Percentiles rank a stretch among this genome's conserved stretches.
These are phyloP conservation scores for Zaprionus africanus DNA, from an alignment of 1,140 invertebrate species.

Conservation along the genomic window DNA sequence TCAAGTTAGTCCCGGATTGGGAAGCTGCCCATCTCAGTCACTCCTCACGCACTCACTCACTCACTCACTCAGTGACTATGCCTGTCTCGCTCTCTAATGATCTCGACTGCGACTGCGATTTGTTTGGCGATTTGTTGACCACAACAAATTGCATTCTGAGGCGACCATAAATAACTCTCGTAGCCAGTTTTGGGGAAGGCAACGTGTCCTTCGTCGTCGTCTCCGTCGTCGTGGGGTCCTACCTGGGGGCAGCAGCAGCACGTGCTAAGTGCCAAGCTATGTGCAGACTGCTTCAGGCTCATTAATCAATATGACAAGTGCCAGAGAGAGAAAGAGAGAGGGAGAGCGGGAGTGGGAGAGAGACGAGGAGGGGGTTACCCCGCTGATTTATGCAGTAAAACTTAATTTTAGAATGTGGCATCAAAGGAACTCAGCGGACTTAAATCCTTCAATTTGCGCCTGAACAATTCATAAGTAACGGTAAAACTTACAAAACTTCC, in stretches of 20 bases:
- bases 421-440: conserved; percentile 6
- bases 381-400: conserved; percentile 72
- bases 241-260: conserved; percentile 41
- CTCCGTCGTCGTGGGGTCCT: not conserved
- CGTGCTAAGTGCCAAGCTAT: conserved; percentile 73
- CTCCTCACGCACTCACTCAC: not conserved
- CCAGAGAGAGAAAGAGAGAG: conserved; percentile 6
- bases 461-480: conserved; percentile 52
- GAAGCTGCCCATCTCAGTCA: conserved; percentile 26
- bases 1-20: conserved; percentile 54
- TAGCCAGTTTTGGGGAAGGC: conserved; percentile 13
- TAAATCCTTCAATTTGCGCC: conserved; percentile 42
- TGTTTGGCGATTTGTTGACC: conserved; percentile 80
- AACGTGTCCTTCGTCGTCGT: conserved; percentile 53
- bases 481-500: conserved; percentile 36
- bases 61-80: conserved; percentile 14
- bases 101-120: conserved; percentile 43
- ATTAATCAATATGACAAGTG: conserved; percentile 68
- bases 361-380: not conserved
- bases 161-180: conserved; percentile 71
- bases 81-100: conserved; percentile 45
- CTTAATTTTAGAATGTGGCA: conserved; percentile 55
- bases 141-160: conserved; percentile 78
- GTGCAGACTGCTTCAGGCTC: conserved; percentile 44
- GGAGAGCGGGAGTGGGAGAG: not conserved